Evolutionary conservation across 2,113 vertebrate genomes (phyloP).

Genomic region (Osmerus mordax): DNA sequence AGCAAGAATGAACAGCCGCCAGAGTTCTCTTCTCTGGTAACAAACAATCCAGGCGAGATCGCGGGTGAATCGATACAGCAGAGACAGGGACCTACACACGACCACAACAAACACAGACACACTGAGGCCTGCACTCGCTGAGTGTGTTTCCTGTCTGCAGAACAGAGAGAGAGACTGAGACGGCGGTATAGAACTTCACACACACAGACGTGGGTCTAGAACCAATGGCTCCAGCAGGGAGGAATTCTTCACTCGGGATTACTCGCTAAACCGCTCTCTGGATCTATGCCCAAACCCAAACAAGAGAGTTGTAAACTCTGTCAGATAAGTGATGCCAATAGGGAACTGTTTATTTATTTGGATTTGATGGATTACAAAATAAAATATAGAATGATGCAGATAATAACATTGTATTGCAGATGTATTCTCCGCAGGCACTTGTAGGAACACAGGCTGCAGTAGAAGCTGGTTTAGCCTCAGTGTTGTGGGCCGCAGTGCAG

Average conservation of each 20-base stretch:
- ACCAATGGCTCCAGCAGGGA: background rate
- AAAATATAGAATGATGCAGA: background rate
- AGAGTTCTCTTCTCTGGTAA: slow-evolving; percentile 50
- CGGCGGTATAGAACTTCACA: background rate
- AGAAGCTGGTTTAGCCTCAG: background rate
- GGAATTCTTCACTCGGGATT: background rate
- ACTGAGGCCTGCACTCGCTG: background rate
- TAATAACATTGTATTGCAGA: background rate
- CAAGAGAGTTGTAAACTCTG: too few relatives aligned
- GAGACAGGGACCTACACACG: slow-evolving; percentile 15
- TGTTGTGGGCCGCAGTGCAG: slow-evolving; percentile 33
- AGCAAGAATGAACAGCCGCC: slow-evolving; percentile 67
- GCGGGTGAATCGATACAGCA: slow-evolving; percentile 63
- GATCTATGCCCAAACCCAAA: too few relatives aligned
- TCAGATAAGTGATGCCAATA: too few relatives aligned
- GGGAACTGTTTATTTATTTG: too few relatives aligned
- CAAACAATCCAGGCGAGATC: slow-evolving; percentile 54
- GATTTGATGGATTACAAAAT: too few relatives aligned
- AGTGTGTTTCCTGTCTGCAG: background rate
- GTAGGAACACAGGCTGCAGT: background rate
- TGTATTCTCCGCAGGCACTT: background rate
- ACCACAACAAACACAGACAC: background rate
- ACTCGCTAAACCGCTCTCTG: background rate
- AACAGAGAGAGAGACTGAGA: background rate
- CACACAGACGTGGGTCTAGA: background rate